Percentiles rank a stretch among this genome's conserved stretches.
phyloP scores from a whole-genome alignment of 2,113 vertebrate genomes.

The Cottus gobio region DNA sequence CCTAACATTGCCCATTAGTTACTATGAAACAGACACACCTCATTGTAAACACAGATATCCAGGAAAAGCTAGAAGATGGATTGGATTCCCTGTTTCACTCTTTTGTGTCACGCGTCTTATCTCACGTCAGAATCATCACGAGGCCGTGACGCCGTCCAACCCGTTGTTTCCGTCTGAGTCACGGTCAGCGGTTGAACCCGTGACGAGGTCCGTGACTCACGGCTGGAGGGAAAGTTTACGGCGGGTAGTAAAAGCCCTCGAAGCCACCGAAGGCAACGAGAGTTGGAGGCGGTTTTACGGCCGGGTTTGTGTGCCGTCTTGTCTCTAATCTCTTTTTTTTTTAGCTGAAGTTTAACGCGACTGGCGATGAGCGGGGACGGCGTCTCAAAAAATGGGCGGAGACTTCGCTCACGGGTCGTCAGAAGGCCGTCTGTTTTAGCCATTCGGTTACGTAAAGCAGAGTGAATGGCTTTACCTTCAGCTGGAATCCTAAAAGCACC shows the following conservation, averaged over 20 bases:
- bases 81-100: background rate
- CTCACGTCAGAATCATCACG: background rate
- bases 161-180: slow-evolving; percentile 22
- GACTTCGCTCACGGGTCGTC: slow-evolving; percentile 25
- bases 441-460: slow-evolving; percentile 41
- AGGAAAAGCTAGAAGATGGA: background rate
- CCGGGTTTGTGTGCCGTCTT: slow-evolving; percentile 44
- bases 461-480: slow-evolving; percentile 44
- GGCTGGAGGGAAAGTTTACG: slow-evolving; percentile 40
- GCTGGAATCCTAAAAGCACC: slow-evolving; percentile 35
- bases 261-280: slow-evolving; percentile 16
- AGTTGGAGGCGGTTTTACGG: slow-evolving; percentile 59
- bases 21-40: background rate
- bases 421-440: slow-evolving; percentile 53
- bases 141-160: background rate
- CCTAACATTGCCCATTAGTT: background rate
- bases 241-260: slow-evolving; percentile 44
- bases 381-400: slow-evolving; percentile 18
- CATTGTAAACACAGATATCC: slow-evolving; percentile 18
- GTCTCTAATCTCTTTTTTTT: slow-evolving; percentile 36
- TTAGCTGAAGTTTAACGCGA: background rate
- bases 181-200: slow-evolving; percentile 33
- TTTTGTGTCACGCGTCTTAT: slow-evolving; percentile 12
- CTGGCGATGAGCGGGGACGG: background rate
- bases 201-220: slow-evolving; percentile 42